Evolutionary conservation across 2,113 vertebrate species (phyloP), one percentile per base, ranked within the genome.

Genomic region (Coryphaenoides rupestris): DNA sequence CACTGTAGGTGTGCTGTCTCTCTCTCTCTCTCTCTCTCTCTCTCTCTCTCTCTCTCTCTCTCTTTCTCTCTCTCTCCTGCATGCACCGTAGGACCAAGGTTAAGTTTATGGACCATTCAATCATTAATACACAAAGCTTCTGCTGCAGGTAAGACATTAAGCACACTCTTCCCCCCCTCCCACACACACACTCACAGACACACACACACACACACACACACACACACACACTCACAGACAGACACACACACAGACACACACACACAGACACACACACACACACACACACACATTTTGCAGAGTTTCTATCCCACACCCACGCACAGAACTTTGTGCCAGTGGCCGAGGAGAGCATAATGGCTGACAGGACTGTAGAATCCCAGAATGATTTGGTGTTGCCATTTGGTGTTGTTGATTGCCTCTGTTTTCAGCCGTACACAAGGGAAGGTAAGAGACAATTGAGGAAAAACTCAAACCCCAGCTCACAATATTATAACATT

Each of bases 91-190:
- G 21, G 16, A 17, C 47, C 56, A 75, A 74, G 76, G 74, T 75
- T 65, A 62, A 65, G 61, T 62, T 60, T 67, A 66, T 55, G 60
- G 64, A 53, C 56, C 16, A 16, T 77, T 45, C 78, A 89, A 88
- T 89, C 74, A 87, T 88, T 89, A 68, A 88, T 84, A 47, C 54
- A 54, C 58, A 28, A 26, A 68, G 76, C 73, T 84, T 82, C 67
- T 75, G 67, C 54, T 68, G 46, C 74, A 72, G 73, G 84, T 88
- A 78, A 89, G 78, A 75, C 74, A 88, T 88, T 86, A 84, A 83
- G 60, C 65, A 1, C 5, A 23, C 60, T 58, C 79, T 76, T 69
- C 78, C 77, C 77, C 76, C 70, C 78, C 59, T 77, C n/a, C n/a
- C n/a, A n/a, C n/a, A n/a, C n/a, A n/a, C n/a, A n/a, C n/a, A n/a